Evolutionary conservation across 2,113 vertebrate genomes (phyloP).

Genomic region (Brienomyrus brachyistius): DNA sequence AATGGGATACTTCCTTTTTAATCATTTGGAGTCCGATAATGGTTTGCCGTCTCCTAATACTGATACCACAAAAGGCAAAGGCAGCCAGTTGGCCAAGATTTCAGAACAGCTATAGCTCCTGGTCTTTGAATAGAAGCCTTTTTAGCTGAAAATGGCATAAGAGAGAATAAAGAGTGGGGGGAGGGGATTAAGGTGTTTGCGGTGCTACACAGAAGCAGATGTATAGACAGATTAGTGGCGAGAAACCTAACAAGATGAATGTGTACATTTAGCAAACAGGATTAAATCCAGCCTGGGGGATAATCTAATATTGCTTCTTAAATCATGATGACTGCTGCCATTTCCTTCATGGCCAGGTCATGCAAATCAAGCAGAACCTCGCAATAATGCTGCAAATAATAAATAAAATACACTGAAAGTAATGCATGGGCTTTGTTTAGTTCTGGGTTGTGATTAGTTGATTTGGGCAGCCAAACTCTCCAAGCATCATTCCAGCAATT

Average conservation of each 20-base stretch:
- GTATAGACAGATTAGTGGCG: slow-evolving; percentile 39
- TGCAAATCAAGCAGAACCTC: neutral
- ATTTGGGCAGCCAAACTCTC: neutral
- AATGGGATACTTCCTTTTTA: neutral
- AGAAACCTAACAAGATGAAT: slow-evolving; percentile 78
- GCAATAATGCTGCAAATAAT: slow-evolving; percentile 8
- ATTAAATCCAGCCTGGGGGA: slow-evolving; percentile 74
- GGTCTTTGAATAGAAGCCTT: neutral
- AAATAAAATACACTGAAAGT: slow-evolving; percentile 10
- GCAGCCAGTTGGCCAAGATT: slow-evolving; percentile 39
- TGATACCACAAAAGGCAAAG: neutral
- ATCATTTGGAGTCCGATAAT: neutral
- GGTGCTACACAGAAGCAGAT: neutral
- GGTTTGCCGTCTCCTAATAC: neutral
- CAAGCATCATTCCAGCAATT: neutral
- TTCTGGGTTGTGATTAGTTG: neutral
- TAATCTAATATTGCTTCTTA: slow-evolving; percentile 61
- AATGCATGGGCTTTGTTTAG: neutral
- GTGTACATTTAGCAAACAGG: slow-evolving; percentile 72
- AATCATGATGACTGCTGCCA: slow-evolving; percentile 62
- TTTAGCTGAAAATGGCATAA: neutral
- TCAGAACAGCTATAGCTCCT: neutral
- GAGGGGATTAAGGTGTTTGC: neutral
- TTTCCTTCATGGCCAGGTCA: slow-evolving; percentile 36
- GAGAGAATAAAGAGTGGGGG: neutral